Evolutionary conservation across 2,113 vertebrate genomes (phyloP), one percentile per base, ranked within the genome.

Genomic region (Apistogramma diplotaenia): DNA sequence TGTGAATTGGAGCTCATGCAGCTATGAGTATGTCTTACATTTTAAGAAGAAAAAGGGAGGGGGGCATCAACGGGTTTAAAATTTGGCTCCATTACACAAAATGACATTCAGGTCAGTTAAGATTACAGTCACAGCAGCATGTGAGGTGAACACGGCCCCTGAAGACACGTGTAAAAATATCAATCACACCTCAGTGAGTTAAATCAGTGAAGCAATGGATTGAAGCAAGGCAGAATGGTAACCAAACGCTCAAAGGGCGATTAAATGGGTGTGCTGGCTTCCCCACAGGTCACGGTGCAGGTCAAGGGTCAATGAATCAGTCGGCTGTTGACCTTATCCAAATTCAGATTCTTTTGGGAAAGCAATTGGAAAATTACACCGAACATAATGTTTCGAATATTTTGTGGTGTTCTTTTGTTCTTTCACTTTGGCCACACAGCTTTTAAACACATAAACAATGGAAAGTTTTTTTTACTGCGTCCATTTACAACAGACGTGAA

Each of bases 251-350:
- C 12, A 51, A 21, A 31, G 15, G 40, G 15, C 82, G 72, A 83
- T 73, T 67, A 73, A 49, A 77, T 46, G 25, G 1, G 46, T 67
- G 40, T 11, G 43, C 16, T n/a, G 51, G 46, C 35, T 62, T 82
- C 49, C 49, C 56, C 16, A 53, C 4, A 89, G 86, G 86, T 91
- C 78, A 84, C 10, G 62, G 31, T 65, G 21, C 10, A 83, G 84
- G 85, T 87, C 78, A 84, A 76, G 16, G 83, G 85, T 91, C 87
- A 53, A 1, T 72, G 73, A 60, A 51, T 88, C 54, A 74, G 76
- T 88, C 80, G 86, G 78, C 78, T 89, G 23, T 84, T 90, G 79
- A 91, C 79, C 75, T 72, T 72, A 13, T 83, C 2, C n/a, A 76
- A 80, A 57, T 54, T 49, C 29, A 29, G 58, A 35, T 31, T 85